These are phyloP conservation scores for Ormyrus rosae DNA, from an alignment of 2,888 invertebrate genomes.

Conservation along the genomic window DNA sequence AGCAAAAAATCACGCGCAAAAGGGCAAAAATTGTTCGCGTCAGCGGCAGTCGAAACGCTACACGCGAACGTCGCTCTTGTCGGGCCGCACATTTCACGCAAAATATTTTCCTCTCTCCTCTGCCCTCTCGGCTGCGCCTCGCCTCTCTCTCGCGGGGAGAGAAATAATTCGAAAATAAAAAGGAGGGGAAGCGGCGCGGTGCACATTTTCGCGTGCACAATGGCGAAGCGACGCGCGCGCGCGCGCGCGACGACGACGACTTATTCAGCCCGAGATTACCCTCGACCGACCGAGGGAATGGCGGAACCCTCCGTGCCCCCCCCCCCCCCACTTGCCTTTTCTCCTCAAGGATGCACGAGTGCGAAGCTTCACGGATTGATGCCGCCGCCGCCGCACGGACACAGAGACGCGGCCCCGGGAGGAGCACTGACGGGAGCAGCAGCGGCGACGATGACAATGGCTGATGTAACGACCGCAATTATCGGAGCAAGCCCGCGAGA, in stretches of 20 bases:
- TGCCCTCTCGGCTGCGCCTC: too few relatives aligned
- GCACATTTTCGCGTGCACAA: not conserved
- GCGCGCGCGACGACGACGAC: constrained; percentile 7
- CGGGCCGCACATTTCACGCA: not conserved
- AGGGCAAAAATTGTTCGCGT: too few relatives aligned
- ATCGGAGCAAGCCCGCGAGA: constrained; percentile 27
- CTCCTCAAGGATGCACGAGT: too few relatives aligned
- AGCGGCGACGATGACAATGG: not conserved
- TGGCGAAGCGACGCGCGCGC: too few relatives aligned
- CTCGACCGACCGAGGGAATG: constrained; percentile 9
- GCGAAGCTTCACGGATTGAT: too few relatives aligned
- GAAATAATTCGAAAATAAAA: not conserved
- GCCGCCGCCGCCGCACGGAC: too few relatives aligned
- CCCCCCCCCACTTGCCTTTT: too few relatives aligned
- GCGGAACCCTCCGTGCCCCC: too few relatives aligned
- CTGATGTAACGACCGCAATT: constrained; percentile 51
- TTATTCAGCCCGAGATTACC: constrained; percentile 45
- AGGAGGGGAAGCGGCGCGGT: not conserved
- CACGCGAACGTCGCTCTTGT: not conserved
- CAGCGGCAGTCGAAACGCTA: not conserved
- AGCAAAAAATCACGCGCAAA: too few relatives aligned
- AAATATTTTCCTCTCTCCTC: not conserved
- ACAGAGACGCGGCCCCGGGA: too few relatives aligned
- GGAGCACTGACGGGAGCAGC: too few relatives aligned
- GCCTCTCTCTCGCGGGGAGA: not conserved